phyloP scores from a whole-genome alignment of 2,888 invertebrate genomes.

The Eutolmus rufibarbis region DNA sequence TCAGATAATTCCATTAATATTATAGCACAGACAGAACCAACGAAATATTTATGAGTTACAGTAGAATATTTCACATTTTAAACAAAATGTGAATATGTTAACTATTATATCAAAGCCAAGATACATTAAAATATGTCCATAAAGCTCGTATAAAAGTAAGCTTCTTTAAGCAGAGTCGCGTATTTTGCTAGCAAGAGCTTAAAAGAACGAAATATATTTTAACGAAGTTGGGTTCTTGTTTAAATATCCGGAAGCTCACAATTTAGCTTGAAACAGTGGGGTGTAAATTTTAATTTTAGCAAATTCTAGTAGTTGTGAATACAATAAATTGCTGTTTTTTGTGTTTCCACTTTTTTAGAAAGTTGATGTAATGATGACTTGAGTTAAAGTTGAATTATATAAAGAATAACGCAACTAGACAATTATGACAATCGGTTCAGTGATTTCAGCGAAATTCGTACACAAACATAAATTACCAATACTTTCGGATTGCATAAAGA shows the following conservation, averaged over 20 bases:
- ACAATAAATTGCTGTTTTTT: background rate
- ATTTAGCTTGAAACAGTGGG: background rate
- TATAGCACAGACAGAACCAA: too few relatives aligned
- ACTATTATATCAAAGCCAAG: background rate
- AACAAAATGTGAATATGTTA: background rate
- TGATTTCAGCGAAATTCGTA: too few relatives aligned
- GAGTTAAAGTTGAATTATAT: too few relatives aligned
- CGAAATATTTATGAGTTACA: too few relatives aligned
- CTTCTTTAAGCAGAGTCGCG: background rate
- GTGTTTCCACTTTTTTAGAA: too few relatives aligned
- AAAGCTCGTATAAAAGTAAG: too few relatives aligned
- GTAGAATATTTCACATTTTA: background rate
- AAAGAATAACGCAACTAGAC: too few relatives aligned
- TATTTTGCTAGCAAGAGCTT: background rate
- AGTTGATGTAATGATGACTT: too few relatives aligned
- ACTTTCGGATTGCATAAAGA: too few relatives aligned
- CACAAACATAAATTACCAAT: too few relatives aligned
- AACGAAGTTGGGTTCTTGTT: background rate
- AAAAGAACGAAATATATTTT: background rate
- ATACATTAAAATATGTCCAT: too few relatives aligned
- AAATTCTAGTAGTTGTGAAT: background rate
- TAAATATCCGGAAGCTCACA: background rate
- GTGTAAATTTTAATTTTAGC: background rate
- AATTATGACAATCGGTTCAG: too few relatives aligned
- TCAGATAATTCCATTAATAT: background rate